These are phyloP conservation scores for Drosophila pseudoananassae DNA, from an alignment of 1,140 invertebrate species.

Conservation along the genomic window DNA sequence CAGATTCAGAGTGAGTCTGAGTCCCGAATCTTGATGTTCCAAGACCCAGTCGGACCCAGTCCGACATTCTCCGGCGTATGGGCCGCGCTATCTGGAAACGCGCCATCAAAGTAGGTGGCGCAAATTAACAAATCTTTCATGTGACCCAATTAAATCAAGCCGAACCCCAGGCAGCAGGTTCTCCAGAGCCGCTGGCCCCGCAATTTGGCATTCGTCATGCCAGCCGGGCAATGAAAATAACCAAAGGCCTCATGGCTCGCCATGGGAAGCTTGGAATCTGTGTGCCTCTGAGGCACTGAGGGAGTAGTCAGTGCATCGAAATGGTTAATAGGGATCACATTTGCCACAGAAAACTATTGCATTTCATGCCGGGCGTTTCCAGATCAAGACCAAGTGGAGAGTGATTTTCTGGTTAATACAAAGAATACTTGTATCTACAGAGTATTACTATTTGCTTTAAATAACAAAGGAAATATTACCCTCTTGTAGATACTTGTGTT, in stretches of 20 bases:
- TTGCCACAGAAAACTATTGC: constrained; percentile 21
- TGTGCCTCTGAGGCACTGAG: constrained; percentile 6
- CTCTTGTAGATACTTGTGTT: neutral
- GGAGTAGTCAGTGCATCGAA: constrained; percentile 43
- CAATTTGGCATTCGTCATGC: constrained; percentile 80
- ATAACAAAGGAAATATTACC: neutral
- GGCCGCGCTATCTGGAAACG: constrained; percentile 63
- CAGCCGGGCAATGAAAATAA: constrained; percentile 66
- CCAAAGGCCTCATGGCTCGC: constrained; percentile 24
- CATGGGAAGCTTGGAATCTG: constrained; percentile 36
- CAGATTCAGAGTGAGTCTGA: constrained; percentile 25
- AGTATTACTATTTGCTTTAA: neutral
- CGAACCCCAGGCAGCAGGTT: constrained; percentile 27
- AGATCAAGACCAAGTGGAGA: constrained; percentile 6
- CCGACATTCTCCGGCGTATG: constrained; percentile 54
- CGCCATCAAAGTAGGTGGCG: constrained; percentile 78
- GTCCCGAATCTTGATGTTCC: constrained; percentile 31
- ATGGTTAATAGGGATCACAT: constrained; percentile 33
- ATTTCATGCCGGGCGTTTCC: constrained; percentile 17
- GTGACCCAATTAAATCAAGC: constrained; percentile 79
- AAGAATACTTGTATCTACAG: neutral
- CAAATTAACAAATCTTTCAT: constrained; percentile 81
- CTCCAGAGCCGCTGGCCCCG: constrained; percentile 38
- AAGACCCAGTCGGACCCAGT: neutral
- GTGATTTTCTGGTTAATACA: neutral